These are phyloP conservation scores for silkworm (Bombyx mori) DNA, from an alignment of 1,140 invertebrate species.

Conservation along the genomic window DNA sequence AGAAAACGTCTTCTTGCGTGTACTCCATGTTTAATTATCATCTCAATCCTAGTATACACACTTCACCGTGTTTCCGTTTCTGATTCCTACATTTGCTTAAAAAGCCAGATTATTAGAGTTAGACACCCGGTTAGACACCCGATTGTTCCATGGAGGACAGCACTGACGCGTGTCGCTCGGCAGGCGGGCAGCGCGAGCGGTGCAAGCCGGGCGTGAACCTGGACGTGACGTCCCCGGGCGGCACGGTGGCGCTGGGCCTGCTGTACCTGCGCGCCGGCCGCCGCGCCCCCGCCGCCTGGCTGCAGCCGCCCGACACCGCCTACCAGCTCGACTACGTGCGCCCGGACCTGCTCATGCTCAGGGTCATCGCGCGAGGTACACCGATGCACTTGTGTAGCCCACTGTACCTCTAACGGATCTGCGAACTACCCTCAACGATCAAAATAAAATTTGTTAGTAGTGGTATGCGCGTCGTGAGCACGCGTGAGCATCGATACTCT, in stretches of 20 bases:
- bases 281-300: slow-evolving; percentile 93
- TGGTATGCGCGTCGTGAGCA: background rate
- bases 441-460: background rate
- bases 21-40: no score
- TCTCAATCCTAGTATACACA: no score
- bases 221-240: slow-evolving; percentile 95
- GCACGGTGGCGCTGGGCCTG: slow-evolving; percentile 93
- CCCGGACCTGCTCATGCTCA: slow-evolving; percentile 91
- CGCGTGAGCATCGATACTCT: background rate
- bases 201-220: slow-evolving; percentile 93
- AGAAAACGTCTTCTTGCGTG: no score
- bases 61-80: no score
- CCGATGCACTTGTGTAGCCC: background rate
- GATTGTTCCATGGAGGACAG: no score
- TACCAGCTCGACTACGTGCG: slow-evolving; percentile 93
- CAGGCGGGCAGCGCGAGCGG: slow-evolving; percentile 80
- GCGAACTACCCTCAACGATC: background rate
- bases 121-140: no score
- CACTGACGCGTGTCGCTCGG: background rate
- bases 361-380: slow-evolving; percentile 81
- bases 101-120: no score
- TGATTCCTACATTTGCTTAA: no score
- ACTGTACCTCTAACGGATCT: background rate
- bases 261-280: slow-evolving; percentile 93
- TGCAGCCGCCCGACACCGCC: slow-evolving; percentile 90